Percentiles rank a stretch among this genome's conserved stretches.
Evolutionary conservation across 2,888 invertebrate genomes (phyloP).

Genomic region (Rutpela maculata): DNA sequence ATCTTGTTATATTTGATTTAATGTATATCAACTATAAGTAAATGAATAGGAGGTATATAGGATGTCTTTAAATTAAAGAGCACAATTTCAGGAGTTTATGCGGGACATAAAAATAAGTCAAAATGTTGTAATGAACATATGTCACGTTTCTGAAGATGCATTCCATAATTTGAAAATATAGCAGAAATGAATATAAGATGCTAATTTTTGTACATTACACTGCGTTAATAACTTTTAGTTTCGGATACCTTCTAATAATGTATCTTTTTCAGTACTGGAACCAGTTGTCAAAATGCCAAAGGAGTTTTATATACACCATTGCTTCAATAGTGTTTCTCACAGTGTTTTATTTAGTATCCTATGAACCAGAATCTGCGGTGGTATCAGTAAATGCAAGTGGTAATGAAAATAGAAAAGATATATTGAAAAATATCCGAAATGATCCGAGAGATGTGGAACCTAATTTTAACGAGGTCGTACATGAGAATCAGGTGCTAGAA

Average conservation of each 20-base stretch:
- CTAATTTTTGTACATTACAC: no score
- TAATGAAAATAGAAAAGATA: slow-evolving; percentile 57
- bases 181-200: no score
- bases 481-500: slow-evolving; percentile 73
- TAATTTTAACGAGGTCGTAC: slow-evolving; percentile 60
- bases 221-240: not conserved
- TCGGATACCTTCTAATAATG: not conserved
- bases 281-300: slow-evolving; percentile 88
- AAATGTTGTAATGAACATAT: no score
- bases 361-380: slow-evolving; percentile 67
- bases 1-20: no score
- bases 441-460: slow-evolving; percentile 65
- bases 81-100: slow-evolving; percentile 1
- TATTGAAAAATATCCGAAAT: slow-evolving; percentile 67
- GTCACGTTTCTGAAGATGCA: no score
- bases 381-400: slow-evolving; percentile 53
- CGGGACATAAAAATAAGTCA: not conserved
- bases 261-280: slow-evolving; percentile 86
- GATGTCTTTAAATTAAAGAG: not conserved
- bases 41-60: no score
- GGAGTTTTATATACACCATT: slow-evolving; percentile 83
- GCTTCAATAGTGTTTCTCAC: slow-evolving; percentile 77
- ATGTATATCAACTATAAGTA: no score
- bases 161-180: no score
- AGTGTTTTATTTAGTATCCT: slow-evolving; percentile 78